phyloP scores from a whole-genome alignment of 2,888 invertebrate species.

The Leucoptera coffeella region DNA sequence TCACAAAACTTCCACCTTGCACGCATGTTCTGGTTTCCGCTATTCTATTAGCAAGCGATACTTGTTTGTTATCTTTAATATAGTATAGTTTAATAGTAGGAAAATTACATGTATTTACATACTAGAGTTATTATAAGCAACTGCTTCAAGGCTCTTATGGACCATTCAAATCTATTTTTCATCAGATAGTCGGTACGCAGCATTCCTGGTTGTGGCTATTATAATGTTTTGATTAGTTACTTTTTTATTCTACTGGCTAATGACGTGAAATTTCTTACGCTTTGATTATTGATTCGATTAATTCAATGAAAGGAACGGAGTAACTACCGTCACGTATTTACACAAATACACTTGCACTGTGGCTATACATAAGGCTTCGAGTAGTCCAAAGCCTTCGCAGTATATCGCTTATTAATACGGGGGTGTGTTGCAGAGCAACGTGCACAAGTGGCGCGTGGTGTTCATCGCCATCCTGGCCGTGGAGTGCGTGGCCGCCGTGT shows the following conservation, averaged over 20 bases:
- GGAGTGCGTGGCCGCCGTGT: constrained; percentile 56
- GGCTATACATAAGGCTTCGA: neutral
- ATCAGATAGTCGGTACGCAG: no score
- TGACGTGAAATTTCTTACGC: neutral
- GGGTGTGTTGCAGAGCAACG: constrained; percentile 16
- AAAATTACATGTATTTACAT: no score
- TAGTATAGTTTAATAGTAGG: no score
- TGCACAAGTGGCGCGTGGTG: constrained; percentile 57
- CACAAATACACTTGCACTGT: neutral
- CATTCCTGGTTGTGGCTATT: no score
- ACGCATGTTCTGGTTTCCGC: neutral
- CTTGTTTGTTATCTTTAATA: no score
- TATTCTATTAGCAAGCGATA: no score
- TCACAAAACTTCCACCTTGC: neutral
- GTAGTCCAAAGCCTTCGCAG: neutral
- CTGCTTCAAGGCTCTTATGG: no score
- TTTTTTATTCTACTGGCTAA: no score
- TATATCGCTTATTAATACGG: neutral
- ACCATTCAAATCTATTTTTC: no score
- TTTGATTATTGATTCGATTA: neutral
- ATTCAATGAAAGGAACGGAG: neutral
- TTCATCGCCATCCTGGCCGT: constrained; percentile 61
- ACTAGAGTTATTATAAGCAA: no score
- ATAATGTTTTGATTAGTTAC: no score
- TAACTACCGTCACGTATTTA: neutral